Evolutionary conservation across 2,797 vertebrate species (phyloP).

Genomic region (Graptemys geographica): DNA sequence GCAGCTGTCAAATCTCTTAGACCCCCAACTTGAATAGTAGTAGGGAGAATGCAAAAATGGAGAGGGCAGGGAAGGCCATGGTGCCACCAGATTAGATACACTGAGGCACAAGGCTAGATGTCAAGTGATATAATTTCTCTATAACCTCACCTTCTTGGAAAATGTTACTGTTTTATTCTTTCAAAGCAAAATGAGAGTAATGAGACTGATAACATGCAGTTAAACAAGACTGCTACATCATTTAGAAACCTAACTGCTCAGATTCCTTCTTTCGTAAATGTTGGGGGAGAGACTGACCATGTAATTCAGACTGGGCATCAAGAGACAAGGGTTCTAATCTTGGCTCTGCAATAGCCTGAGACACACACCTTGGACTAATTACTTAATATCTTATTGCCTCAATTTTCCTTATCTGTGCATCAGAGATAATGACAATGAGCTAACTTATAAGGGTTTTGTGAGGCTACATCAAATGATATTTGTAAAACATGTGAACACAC

Average conservation of each 20-base stretch:
- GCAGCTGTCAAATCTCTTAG: neutral
- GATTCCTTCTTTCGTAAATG: neutral
- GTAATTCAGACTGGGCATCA: neutral
- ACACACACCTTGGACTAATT: neutral
- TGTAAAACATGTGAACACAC: no score
- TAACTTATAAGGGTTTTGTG: neutral
- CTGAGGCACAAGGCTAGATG: neutral
- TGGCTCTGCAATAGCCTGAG: neutral
- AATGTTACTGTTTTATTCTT: neutral
- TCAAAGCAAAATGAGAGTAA: accelerated
- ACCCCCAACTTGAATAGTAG: neutral
- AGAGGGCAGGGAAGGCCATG: neutral
- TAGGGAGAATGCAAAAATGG: neutral
- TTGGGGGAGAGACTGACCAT: neutral
- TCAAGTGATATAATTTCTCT: neutral
- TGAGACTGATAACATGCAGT: neutral
- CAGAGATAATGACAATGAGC: neutral
- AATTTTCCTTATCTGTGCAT: neutral
- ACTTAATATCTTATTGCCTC: neutral
- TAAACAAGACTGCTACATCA: neutral
- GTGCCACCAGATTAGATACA: neutral
- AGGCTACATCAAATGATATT: neutral
- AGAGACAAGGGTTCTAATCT: neutral
- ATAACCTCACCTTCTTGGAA: neutral
- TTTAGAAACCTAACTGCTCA: neutral